A percentile compares a stretch with the other conserved stretches of the same genome.
Conservation (phyloP, 2,797 vertebrate species). For the Bryconaethiops microstoma region DNA sequence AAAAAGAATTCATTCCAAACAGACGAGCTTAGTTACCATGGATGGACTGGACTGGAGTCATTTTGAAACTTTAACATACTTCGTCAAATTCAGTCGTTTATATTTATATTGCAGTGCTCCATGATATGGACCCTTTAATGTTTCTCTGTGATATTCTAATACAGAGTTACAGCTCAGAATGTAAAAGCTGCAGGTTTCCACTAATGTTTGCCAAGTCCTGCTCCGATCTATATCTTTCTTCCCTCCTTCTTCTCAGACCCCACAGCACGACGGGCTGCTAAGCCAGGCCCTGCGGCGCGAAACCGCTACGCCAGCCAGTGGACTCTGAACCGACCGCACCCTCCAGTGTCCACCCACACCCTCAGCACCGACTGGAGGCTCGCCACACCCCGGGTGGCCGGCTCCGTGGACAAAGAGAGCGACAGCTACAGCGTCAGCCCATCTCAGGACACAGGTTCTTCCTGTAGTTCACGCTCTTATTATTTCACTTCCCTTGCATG, state of each 20-base stretch:
- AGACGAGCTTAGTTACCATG: too few relatives aligned
- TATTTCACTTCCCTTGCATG: not conserved
- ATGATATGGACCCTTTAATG: too few relatives aligned
- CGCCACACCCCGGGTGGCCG: slow-evolving; percentile 89
- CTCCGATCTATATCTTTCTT: too few relatives aligned
- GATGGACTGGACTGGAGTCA: too few relatives aligned
- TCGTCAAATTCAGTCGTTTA: too few relatives aligned
- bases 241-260: slow-evolving; percentile 79
- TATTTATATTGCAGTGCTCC: too few relatives aligned
- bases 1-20: too few relatives aligned
- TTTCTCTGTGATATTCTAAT: too few relatives aligned
- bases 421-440: slow-evolving; percentile 99
- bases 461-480: not conserved
- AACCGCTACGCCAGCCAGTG: slow-evolving; percentile 98
- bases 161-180: too few relatives aligned
- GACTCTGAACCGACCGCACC: slow-evolving; percentile 96
- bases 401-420: slow-evolving; percentile 96
- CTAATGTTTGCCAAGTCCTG: too few relatives aligned
- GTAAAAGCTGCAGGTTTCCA: too few relatives aligned
- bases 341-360: slow-evolving; percentile 93
- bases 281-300: slow-evolving; percentile 89
- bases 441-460: slow-evolving; percentile 93
- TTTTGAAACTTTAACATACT: too few relatives aligned
- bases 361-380: slow-evolving; percentile 98
- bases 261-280: slow-evolving; percentile 92